These are phyloP conservation scores for Murina feae DNA, from an alignment of 2,113 vertebrate species.

Conservation along the genomic window DNA sequence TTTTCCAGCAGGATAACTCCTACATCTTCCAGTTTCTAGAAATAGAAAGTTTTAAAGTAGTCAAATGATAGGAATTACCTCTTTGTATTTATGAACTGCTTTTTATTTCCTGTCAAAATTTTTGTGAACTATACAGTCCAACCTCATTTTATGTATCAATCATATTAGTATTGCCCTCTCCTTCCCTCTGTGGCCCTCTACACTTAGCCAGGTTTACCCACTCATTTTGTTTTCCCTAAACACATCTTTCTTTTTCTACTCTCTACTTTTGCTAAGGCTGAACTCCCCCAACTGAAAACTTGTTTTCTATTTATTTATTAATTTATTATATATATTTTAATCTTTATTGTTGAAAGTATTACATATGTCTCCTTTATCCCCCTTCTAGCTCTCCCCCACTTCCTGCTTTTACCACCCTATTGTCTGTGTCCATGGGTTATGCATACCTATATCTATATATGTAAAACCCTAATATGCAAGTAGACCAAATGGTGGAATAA, in stretches of 20 bases:
- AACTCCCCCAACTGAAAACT: not conserved
- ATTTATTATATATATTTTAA: too few species aligned
- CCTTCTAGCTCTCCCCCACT: too few species aligned
- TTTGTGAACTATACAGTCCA: not conserved
- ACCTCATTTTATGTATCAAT: not conserved
- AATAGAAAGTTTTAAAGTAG: conserved; percentile 29
- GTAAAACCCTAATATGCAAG: too few species aligned
- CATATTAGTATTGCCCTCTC: accelerated
- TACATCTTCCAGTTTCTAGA: not conserved
- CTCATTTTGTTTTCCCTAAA: not conserved
- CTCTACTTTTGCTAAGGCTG: not conserved
- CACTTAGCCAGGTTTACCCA: not conserved
- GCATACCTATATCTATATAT: too few species aligned
- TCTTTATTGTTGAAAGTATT: too few species aligned
- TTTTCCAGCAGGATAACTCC: conserved; percentile 21
- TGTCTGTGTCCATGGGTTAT: too few species aligned
- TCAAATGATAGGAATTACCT: not conserved
- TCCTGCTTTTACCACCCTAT: too few species aligned
- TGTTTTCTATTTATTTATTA: not conserved
- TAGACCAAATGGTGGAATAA: too few species aligned
- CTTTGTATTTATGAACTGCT: not conserved
- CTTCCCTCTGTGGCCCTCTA: not conserved
- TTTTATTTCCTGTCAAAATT: not conserved
- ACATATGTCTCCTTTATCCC: too few species aligned
- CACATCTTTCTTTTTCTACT: not conserved